Evolutionary conservation across 1,140 invertebrate genomes (phyloP).

Genomic region (Pogonomyrmex californicus): DNA sequence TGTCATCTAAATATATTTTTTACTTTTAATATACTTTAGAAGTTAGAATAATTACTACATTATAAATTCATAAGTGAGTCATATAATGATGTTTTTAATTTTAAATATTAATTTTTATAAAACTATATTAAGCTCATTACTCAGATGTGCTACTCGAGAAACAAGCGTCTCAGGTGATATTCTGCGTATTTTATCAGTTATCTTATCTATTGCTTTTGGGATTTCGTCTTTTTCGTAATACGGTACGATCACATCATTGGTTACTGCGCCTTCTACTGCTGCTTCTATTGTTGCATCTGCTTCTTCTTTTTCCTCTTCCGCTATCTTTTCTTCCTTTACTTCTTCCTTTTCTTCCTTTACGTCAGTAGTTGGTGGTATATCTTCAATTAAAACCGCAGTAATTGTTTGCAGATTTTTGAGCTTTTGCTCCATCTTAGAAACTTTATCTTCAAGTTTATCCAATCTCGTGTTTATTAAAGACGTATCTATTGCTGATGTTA

Average conservation of each 20-base stretch:
- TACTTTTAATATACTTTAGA: slow-evolving; percentile 1
- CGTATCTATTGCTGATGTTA: slow-evolving; percentile 64
- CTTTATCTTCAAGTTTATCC: slow-evolving; percentile 66
- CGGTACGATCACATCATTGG: not conserved
- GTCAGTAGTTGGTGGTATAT: not conserved
- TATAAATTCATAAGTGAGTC: not conserved
- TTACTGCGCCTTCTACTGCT: not conserved
- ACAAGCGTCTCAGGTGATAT: not conserved
- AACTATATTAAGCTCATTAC: slow-evolving; percentile 29
- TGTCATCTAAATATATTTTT: slow-evolving; percentile 37
- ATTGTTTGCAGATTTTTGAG: slow-evolving; percentile 53
- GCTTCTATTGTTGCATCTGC: not conserved
- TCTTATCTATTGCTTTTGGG: not conserved
- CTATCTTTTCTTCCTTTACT: not conserved
- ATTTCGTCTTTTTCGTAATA: not conserved
- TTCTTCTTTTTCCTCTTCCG: not conserved
- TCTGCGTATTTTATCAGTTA: not conserved
- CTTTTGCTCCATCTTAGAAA: slow-evolving; percentile 47
- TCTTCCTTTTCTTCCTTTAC: not conserved
- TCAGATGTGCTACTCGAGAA: not conserved
- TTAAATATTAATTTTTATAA: not conserved
- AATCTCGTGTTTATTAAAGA: slow-evolving; percentile 58
- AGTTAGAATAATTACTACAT: not conserved
- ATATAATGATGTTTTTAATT: slow-evolving; percentile 4
- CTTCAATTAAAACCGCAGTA: not conserved